Evolutionary conservation across 35 echinoderm and acorn worm species (phyloP).

Genomic region (Ptychodera flava): DNA sequence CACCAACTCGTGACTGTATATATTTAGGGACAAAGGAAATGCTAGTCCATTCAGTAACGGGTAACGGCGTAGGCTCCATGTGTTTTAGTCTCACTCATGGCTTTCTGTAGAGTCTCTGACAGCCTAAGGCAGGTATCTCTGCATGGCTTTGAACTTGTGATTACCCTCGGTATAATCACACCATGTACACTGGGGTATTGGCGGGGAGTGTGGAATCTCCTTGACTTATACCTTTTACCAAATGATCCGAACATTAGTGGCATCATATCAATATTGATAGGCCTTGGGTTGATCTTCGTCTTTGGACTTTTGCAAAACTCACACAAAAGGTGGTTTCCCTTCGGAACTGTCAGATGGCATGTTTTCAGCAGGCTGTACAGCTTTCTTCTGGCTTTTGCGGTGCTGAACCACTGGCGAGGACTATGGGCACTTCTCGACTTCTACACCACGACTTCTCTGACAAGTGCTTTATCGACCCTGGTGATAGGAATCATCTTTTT

Average conservation of each 20-base stretch:
- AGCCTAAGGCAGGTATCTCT: too few species aligned
- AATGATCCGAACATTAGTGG: neutral
- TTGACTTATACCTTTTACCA: neutral
- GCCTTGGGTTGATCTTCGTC: neutral
- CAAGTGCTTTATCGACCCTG: neutral
- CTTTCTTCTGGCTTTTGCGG: neutral
- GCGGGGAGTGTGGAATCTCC: neutral
- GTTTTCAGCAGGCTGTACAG: neutral
- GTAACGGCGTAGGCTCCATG: too few species aligned
- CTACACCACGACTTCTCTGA: neutral
- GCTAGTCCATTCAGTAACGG: too few species aligned
- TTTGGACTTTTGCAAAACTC: neutral
- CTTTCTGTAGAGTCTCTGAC: too few species aligned
- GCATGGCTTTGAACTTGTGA: too few species aligned
- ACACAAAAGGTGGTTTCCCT: neutral
- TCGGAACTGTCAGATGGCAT: neutral
- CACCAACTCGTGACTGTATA: too few species aligned
- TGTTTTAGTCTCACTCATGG: too few species aligned
- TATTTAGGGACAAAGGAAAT: too few species aligned
- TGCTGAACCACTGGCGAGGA: neutral
- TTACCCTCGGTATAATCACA: too few species aligned
- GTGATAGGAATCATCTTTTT: too few species aligned
- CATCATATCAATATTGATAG: neutral
- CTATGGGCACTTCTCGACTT: neutral
- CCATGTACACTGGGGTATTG: neutral